These are phyloP conservation scores for Papilio demoleus DNA, from an alignment of 2,888 invertebrate species.

Conservation along the genomic window DNA sequence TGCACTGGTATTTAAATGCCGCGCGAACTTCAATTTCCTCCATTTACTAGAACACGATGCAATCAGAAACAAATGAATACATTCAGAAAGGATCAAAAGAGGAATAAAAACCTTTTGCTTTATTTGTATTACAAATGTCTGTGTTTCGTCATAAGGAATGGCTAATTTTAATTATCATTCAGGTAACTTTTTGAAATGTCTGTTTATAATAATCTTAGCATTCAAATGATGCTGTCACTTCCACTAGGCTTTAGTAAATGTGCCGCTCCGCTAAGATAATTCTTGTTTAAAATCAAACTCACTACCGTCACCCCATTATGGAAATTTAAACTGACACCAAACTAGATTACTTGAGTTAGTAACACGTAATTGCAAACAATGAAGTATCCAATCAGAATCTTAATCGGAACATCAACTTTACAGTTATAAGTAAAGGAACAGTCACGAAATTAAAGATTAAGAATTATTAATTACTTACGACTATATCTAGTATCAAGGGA, in stretches of 20 bases:
- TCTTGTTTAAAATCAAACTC: not conserved
- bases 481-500: not conserved
- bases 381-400: not conserved
- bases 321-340: not conserved
- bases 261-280: too few relatives aligned
- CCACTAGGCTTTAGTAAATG: not conserved
- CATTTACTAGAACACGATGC: too few relatives aligned
- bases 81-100: too few relatives aligned
- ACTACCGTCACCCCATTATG: not conserved
- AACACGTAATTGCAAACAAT: not conserved
- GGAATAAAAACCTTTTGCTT: too few relatives aligned
- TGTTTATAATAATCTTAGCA: too few relatives aligned
- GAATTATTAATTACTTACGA: not conserved
- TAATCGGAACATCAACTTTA: not conserved
- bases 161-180: too few relatives aligned
- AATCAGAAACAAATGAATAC: too few relatives aligned
- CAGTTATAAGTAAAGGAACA: not conserved
- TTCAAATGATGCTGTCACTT: not conserved
- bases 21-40: too few relatives aligned
- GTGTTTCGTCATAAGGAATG: too few relatives aligned
- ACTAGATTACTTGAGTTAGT: not conserved
- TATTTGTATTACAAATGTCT: too few relatives aligned
- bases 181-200: too few relatives aligned
- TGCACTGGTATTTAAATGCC: too few relatives aligned
- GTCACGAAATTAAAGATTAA: not conserved